Conservation (phyloP, 2,888 invertebrate species). For the Ophioninae sp. region DNA sequence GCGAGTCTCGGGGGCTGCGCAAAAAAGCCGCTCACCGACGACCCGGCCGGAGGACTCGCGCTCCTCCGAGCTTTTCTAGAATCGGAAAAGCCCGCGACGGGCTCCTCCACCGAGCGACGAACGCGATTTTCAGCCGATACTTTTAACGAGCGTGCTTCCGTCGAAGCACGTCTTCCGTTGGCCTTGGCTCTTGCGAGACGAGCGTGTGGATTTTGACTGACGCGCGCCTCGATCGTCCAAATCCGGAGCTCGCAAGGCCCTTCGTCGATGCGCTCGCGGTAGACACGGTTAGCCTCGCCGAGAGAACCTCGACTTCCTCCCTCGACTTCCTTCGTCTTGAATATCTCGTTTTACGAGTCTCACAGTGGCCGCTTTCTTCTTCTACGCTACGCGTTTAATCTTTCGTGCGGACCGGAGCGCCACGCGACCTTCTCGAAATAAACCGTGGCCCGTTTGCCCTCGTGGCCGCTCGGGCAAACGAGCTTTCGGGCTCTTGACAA, state of each 20-base stretch:
- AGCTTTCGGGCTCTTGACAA: not conserved
- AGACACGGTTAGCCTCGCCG: not conserved
- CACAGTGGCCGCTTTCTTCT: constrained; percentile 7
- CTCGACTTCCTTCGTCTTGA: constrained; percentile 9
- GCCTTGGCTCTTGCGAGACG: not conserved
- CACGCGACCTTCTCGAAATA: constrained; percentile 56
- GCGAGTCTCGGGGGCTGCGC: too few species aligned
- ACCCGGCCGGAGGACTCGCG: too few species aligned
- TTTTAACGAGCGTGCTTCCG: too few species aligned
- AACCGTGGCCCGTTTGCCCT: constrained; percentile 42
- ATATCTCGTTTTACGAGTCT: constrained; percentile 28
- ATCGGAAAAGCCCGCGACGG: too few species aligned
- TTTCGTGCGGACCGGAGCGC: constrained; percentile 37
- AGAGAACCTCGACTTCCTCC: not conserved
- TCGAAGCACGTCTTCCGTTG: not conserved
- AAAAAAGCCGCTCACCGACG: too few species aligned
- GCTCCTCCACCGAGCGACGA: too few species aligned
- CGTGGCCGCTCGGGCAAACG: constrained; percentile 17
- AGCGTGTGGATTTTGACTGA: not conserved
- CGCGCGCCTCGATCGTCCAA: not conserved
- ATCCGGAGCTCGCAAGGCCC: not conserved
- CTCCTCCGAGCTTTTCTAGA: too few species aligned
- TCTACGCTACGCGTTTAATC: constrained; percentile 7
- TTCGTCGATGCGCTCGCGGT: not conserved
- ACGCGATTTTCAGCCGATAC: not conserved